Evolutionary conservation across 2,113 vertebrate species (phyloP), one percentile per base, ranked within the genome.

Genomic region (Dunckerocampus dactyliophorus): DNA sequence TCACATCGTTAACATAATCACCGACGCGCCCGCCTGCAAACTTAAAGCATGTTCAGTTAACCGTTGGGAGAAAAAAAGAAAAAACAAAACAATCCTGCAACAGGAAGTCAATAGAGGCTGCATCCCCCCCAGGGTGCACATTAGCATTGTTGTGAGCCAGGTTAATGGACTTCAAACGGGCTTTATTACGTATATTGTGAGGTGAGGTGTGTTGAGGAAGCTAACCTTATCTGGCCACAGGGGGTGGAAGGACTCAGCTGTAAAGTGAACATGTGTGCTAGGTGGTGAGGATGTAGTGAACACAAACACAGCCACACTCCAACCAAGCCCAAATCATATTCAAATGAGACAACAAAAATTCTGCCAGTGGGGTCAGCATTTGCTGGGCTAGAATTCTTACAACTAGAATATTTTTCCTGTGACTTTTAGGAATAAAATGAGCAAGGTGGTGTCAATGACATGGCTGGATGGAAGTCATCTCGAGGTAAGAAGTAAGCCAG

Each of bases 101-200:
- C 71, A 84, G 82, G 81, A 84, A 89, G 87, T 88, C 87, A 90
- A 88, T 89, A 89, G 89, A 60, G 65, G 80, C 71, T 65, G 51
- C 61, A 70, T 76, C 68, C 78, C 82, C 89, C 82, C 83, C 79
- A 79, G 88, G 89, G 82, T 83, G 77, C 67, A 73, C 83, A 84
- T 85, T 82, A 82, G 73, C 76, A 87, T 89, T 89, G 87, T 90
- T 89, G 88, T 83, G 84, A 79, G 77, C 78, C 85, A 89, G 87
- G 88, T 89, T 90, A 89, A 89, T 88, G 83, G 85, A 87, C 85
- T 88, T 87, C 84, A 89, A 86, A 87, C 85, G 83, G 82, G 86
- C 84, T 88, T 90, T 88, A 89, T 89, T 90, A n/a, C n/a, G n/a
- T n/a, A 88, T 79, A 88, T 66, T 83, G 84, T 77, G 74, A 87